Evolutionary conservation across 2,888 invertebrate species (phyloP).

Genomic region (Lymantria monacha): DNA sequence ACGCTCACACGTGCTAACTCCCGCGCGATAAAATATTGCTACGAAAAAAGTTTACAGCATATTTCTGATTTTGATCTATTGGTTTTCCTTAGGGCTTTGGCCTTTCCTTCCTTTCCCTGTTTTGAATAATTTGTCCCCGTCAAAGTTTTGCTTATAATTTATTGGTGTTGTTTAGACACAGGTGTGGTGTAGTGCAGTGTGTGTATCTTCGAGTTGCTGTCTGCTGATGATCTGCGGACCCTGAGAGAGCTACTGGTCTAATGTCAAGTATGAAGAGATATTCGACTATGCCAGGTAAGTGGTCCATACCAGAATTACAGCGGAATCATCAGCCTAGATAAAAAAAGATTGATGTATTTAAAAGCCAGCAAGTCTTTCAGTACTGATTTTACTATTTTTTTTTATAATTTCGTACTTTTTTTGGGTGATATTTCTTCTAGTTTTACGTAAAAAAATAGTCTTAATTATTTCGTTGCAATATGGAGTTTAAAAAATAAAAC

Average conservation of each 20-base stretch:
- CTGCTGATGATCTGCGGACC: constrained; percentile 57
- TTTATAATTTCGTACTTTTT: too few relatives aligned
- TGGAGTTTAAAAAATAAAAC: too few relatives aligned
- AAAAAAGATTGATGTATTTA: too few relatives aligned
- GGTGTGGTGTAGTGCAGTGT: constrained; percentile 63
- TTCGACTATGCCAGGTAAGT: constrained; percentile 66
- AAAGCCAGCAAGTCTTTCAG: too few relatives aligned
- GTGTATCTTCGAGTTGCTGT: constrained; percentile 51
- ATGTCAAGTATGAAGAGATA: constrained; percentile 62
- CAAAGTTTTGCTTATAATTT: constrained; percentile 38
- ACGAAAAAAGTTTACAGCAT: constrained; percentile 36
- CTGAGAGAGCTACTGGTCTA: constrained; percentile 43
- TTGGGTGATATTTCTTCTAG: too few relatives aligned
- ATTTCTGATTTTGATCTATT: constrained; percentile 7
- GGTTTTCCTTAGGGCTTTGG: constrained; percentile 8
- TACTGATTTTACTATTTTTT: too few relatives aligned
- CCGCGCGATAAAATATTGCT: constrained; percentile 47
- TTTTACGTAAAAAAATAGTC: too few relatives aligned
- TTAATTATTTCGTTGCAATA: too few relatives aligned
- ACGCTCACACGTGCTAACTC: constrained; percentile 60
- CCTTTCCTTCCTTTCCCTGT: constrained; percentile 12
- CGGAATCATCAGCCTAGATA: background rate
- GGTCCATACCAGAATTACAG: background rate
- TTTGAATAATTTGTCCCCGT: constrained; percentile 21
- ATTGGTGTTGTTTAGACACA: constrained; percentile 47